Evolutionary conservation across 2,888 invertebrate genomes (phyloP), one percentile per base, ranked within the genome.

Genomic region (Globia sparganii): DNA sequence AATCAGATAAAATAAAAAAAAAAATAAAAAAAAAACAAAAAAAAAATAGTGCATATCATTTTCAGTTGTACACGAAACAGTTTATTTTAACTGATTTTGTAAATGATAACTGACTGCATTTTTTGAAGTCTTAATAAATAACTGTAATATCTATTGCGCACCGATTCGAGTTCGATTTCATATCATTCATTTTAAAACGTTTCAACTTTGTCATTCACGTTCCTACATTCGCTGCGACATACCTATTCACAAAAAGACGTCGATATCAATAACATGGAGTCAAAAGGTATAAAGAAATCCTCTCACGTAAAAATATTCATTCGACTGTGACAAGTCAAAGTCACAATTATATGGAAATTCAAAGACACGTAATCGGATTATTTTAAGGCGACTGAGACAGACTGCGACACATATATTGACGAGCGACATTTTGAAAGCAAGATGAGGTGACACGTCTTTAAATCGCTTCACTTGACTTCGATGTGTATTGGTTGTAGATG

Each of bases 331-430:
- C 75, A 80, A 75, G 81, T 87, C 81, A 83, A 83, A 84, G 81
- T 68, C 74, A 85, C 91, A 91, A 90, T 91, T 91, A 91, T 91
- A 90, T 89, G 90, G 86, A 90, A 91, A 90, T 91, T 81, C 88
- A 87, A 86, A 81, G 86, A 81, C 83, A 62, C 72, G 77, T 91
- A 90, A 91, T 87, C 89, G 85, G 90, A 90, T 91, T 91, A 89
- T 75, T 62, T 81, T 62, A 72, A 78, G 31, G 15, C 66, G 73
- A 70, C 43, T 66, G 75, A 75, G 78, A 79, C 78, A 82, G 73
- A 58, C 58, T 69, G 72, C 79, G 75, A 78, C 79, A 82, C 65
- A 80, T 76, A 80, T 76, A 71, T 66, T 77, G 67, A 69, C 62
- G 74, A 65, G 56, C 67, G 73, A 74, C 74, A 31, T 62, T 72